Evolutionary conservation across 2,113 vertebrate species (phyloP).

Genomic region (Mirounga angustirostris): DNA sequence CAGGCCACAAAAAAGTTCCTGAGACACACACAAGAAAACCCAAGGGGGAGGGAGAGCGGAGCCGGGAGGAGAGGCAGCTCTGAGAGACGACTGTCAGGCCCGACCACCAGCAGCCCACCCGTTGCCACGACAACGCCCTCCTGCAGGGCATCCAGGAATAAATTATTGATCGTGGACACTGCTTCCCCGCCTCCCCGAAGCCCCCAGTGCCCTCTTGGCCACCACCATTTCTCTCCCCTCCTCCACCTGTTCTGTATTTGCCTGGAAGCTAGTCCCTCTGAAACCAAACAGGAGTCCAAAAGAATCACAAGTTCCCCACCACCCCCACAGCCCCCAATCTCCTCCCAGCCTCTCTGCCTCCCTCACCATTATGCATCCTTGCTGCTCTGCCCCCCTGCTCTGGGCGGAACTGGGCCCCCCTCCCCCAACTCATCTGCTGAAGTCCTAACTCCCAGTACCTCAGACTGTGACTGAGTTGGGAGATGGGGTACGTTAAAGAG

Average conservation of each 20-base stretch:
- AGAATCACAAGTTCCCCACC: neutral
- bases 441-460: neutral
- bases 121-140: slow-evolving; percentile 78
- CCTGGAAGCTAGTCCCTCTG: neutral
- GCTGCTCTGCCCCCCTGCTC: neutral
- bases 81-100: slow-evolving; percentile 54
- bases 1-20: neutral
- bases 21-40: neutral
- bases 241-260: neutral
- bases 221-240: neutral
- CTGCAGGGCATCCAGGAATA: slow-evolving; percentile 67
- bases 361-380: neutral
- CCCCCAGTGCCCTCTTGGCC: slow-evolving; percentile 24
- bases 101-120: neutral
- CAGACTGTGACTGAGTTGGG: neutral
- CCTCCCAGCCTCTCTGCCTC: neutral
- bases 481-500: neutral
- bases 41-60: neutral
- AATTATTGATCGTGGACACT: slow-evolving; percentile 80
- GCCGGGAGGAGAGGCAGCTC: neutral
- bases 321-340: fast-evolving
- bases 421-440: neutral
- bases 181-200: slow-evolving; percentile 14
- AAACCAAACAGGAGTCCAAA: neutral
- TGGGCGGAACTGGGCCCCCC: neutral